These are phyloP conservation scores for Alfaro cultratus DNA, from an alignment of 2,797 vertebrate species.

Conservation along the genomic window DNA sequence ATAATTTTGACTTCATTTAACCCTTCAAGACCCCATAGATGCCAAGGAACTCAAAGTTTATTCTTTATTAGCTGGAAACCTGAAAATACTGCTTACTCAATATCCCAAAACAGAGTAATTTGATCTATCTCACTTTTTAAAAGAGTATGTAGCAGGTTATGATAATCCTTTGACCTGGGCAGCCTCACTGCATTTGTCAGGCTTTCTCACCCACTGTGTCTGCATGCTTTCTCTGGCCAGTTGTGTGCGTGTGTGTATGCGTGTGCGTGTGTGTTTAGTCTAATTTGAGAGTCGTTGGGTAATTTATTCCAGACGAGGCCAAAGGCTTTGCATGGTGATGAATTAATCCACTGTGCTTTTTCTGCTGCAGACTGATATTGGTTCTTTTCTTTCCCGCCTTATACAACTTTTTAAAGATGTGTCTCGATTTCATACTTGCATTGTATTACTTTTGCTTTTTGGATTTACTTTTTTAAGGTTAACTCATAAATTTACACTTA, in stretches of 20 bases:
- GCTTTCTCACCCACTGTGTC: conserved; percentile 49
- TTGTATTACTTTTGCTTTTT: conserved; percentile 12
- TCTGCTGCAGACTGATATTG: conserved; percentile 65
- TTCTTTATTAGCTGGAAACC: conserved; percentile 31
- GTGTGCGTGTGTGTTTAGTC: conserved; percentile 61
- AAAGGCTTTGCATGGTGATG: conserved; percentile 75
- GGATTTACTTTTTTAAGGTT: conserved; percentile 4
- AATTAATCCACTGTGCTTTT: conserved; percentile 82
- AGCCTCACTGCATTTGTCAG: conserved; percentile 45
- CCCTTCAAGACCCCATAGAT: conserved; percentile 32
- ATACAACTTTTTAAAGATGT: conserved; percentile 17
- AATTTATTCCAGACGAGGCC: conserved; percentile 80
- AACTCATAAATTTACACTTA: background rate
- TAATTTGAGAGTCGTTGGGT: conserved; percentile 75
- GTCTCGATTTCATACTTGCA: background rate
- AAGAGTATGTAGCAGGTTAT: conserved; percentile 29
- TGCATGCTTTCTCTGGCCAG: conserved; percentile 50
- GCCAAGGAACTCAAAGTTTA: conserved; percentile 20
- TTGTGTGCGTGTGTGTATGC: conserved; percentile 38
- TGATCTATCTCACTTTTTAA: conserved; percentile 22
- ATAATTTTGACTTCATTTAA: conserved; percentile 8
- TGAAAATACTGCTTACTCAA: conserved; percentile 28
- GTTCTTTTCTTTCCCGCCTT: conserved; percentile 35
- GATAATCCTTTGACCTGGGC: conserved; percentile 48
- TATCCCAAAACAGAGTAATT: conserved; percentile 8